Base-by-base conservation (phyloP, 2,888 invertebrate genomes). In the Dolichomitus sp. region DNA sequence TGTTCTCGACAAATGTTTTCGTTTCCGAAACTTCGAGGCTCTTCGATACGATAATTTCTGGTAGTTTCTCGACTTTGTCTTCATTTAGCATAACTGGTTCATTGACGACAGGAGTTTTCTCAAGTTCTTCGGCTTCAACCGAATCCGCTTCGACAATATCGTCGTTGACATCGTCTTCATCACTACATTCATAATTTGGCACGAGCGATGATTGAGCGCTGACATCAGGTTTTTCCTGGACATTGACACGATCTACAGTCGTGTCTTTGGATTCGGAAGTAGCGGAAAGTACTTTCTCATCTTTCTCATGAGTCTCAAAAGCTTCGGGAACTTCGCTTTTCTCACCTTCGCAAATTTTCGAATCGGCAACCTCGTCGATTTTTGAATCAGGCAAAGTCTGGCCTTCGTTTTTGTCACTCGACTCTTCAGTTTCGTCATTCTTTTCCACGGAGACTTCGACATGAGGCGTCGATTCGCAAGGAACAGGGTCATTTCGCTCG, bases 41-140 rank as follows among this genome's bases (percentile, higher is more conserved):
- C 94, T 84, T 94, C 91, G 78, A 94, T 94, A 84, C 94, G 94
- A 87, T 94, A 5, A 50, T 93, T 89, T 94, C 94, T 93, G 92
- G 93, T 2, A 66, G 54, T 66, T 42, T 69, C 9, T 45, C 66
- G 68, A 65, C 81, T 75, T 85, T 66, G 65, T 72, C 52, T 59
- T 78, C 61, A 11, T 57, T 63, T 7, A 42, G 7, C n/a, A 73
- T 19, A 17, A 70, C 61, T 70, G 79, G 42, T 66, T 81, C 76
- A 4, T 69, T 57, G 7, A 63, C 40, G 0, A 30, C 69, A 9
- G n/a, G 61, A 6, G 40, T 50, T 70, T 80, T 69, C 7, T 40
- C 42, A 63, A 50, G 12, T 17, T 84, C 63, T 63, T 70, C 63
- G 40, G n/a, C 27, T 3, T 68, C 75, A 19, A 59, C 17, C 9